phyloP scores from a whole-genome alignment of 2,113 vertebrate genomes.

The Cygnus atratus region DNA sequence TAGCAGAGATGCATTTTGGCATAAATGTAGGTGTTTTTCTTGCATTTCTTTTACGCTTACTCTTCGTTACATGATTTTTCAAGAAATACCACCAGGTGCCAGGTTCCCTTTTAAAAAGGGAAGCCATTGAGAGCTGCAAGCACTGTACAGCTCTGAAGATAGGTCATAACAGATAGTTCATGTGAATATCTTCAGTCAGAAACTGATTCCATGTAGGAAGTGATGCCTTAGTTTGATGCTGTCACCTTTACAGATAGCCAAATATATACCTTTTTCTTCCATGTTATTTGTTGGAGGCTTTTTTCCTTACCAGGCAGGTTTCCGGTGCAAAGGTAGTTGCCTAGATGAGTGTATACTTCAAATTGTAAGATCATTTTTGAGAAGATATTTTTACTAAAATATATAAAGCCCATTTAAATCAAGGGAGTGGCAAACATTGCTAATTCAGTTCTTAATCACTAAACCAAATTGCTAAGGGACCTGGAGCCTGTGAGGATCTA shows the following conservation, averaged over 20 bases:
- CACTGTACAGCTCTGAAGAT: not conserved
- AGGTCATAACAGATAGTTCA: not conserved
- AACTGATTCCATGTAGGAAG: not conserved
- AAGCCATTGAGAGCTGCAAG: not conserved
- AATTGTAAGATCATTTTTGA: not conserved
- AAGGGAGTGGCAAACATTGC: not conserved
- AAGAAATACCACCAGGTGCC: not conserved
- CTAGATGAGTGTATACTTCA: rapidly evolving
- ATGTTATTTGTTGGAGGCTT: not conserved
- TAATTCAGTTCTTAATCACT: not conserved
- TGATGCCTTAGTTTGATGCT: not conserved
- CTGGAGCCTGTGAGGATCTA: not conserved
- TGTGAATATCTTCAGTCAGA: not conserved
- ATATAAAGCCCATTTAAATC: not conserved
- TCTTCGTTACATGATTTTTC: not conserved
- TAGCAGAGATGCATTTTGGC: not conserved
- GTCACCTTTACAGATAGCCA: not conserved
- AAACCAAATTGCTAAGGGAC: not conserved
- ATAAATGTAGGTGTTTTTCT: not conserved
- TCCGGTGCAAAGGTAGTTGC: not conserved
- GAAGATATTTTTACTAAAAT: not conserved
- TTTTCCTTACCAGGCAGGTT: not conserved
- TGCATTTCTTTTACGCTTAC: not conserved
- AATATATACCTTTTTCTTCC: not conserved
- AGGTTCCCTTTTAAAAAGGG: not conserved